Base-by-base conservation (phyloP, 1,140 invertebrate genomes). In the Bombus terrestris region DNA sequence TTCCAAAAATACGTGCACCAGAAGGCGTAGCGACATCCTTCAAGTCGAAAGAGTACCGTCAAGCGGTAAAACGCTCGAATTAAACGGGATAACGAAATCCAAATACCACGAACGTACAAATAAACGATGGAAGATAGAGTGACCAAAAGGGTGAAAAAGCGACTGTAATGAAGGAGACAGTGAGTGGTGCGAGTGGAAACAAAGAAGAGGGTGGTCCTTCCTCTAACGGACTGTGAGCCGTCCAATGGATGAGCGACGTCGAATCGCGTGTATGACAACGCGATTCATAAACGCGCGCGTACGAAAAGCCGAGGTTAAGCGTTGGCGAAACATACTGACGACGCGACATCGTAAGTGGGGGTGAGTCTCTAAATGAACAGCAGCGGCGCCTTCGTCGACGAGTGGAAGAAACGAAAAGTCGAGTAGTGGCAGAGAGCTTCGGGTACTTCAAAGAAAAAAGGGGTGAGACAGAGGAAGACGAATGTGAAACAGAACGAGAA, bases 281-380 rank as follows among this genome's bases (percentile, higher is more conserved):
- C 35, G 66, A 69, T 69, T 69, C 37, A 12, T 69, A 28, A 69
- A 69, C 35, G 37, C 68, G 35, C 37, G 68, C 25, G 66, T 35
- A 37, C 32, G 66, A 37, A 68, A 25, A 68, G 18, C 35, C 8
- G 32, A 32, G 15, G 32, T 35, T 35, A 35, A 35, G 18, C 35
- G 35, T 2, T 9, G 18, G 2, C n/a, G 64, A 66, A 18, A 15
- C 13, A 1, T 9, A 22, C 25, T 39, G 25, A 0, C 18, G 6
- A 53, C 18, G 47, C 18, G 47, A 53, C 18, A 53, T 53, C 47
- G 47, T 53, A 53, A 53, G 6, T 18, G 18, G 39, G 53, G 53
- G 3, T n/a, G 53, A 77, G 28, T 15, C 74, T 13, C 47, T 77
- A 86, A 86, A 83, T 74, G 81, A 77, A 86, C 85, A 83, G 83